A percentile compares a stretch with the other conserved stretches of the same genome.
Evolutionary conservation across 2,888 invertebrate genomes (phyloP).

Genomic region (Dicyrtoma fusca): DNA sequence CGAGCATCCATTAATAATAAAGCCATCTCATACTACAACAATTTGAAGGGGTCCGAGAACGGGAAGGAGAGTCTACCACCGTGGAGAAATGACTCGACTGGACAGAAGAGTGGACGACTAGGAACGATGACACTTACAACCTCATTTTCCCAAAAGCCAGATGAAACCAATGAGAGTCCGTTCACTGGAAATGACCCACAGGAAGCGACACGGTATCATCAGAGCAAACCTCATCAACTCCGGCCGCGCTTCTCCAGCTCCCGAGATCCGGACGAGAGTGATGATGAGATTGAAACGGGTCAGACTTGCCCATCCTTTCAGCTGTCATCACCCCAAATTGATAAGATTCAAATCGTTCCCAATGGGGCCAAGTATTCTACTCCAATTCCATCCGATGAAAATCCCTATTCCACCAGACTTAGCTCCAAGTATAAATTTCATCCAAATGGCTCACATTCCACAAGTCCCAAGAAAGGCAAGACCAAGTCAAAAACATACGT

Average conservation of each 20-base stretch:
- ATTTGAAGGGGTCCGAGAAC: slow-evolving; percentile 14
- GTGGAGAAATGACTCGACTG: neutral
- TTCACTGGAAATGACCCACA: neutral
- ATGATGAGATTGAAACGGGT: slow-evolving; percentile 12
- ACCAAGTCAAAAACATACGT: neutral
- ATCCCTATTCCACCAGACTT: neutral
- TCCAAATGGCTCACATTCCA: slow-evolving; percentile 32
- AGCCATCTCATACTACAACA: slow-evolving; percentile 11
- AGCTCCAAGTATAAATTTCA: slow-evolving; percentile 17
- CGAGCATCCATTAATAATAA: neutral
- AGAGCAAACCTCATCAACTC: neutral
- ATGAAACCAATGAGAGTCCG: no score
- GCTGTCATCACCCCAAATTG: slow-evolving; percentile 1
- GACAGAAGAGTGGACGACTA: slow-evolving; percentile 40
- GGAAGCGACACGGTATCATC: slow-evolving; percentile 25
- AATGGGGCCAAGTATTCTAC: slow-evolving; percentile 30
- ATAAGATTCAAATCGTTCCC: slow-evolving; percentile 15
- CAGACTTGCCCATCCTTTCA: neutral
- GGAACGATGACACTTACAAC: slow-evolving; percentile 27
- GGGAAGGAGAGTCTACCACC: neutral
- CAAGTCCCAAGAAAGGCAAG: slow-evolving; percentile 6
- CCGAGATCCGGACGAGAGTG: slow-evolving; percentile 10
- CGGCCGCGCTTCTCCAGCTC: slow-evolving; percentile 1
- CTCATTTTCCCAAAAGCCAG: slow-evolving; percentile 8
- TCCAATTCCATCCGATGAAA: slow-evolving; percentile 15